These are phyloP conservation scores for Chrysocyon brachyurus DNA, from an alignment of 2,797 vertebrate species.

Conservation along the genomic window DNA sequence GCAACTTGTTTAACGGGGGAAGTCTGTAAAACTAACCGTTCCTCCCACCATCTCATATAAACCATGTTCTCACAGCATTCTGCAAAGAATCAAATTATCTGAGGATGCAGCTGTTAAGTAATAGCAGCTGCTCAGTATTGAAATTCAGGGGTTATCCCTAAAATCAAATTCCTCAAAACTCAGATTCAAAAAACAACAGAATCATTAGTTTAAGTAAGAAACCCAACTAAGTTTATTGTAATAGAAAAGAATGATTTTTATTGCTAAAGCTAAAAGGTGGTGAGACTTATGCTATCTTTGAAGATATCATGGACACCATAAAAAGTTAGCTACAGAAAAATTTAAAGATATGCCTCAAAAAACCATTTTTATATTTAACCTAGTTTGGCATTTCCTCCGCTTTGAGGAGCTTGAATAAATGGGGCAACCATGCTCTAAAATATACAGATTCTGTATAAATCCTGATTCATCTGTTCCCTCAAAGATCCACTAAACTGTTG, in stretches of 20 bases:
- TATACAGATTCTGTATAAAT: background rate
- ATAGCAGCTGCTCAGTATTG: background rate
- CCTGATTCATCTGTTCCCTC: background rate
- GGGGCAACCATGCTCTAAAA: background rate
- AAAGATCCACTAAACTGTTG: conserved; percentile 55
- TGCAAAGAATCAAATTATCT: conserved; percentile 19
- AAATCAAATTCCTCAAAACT: conserved; percentile 37
- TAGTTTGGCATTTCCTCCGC: background rate
- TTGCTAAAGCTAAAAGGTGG: conserved; percentile 22
- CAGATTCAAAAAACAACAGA: background rate
- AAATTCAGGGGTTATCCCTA: conserved; percentile 12
- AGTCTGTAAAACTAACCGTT: conserved; percentile 44
- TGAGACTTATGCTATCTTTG: background rate
- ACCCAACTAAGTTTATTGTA: background rate
- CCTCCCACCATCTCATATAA: background rate
- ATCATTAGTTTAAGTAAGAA: conserved; percentile 40
- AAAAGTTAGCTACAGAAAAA: conserved; percentile 33
- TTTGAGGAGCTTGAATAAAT: background rate
- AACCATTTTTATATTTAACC: conserved; percentile 42
- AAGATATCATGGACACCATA: conserved; percentile 20
- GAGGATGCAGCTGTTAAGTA: background rate
- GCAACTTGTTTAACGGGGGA: background rate
- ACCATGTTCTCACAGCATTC: background rate
- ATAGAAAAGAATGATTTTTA: conserved; percentile 20
- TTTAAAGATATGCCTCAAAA: background rate